Evolutionary conservation across 2,113 vertebrate species (phyloP).

Genomic region (Xiphophorus hellerii): DNA sequence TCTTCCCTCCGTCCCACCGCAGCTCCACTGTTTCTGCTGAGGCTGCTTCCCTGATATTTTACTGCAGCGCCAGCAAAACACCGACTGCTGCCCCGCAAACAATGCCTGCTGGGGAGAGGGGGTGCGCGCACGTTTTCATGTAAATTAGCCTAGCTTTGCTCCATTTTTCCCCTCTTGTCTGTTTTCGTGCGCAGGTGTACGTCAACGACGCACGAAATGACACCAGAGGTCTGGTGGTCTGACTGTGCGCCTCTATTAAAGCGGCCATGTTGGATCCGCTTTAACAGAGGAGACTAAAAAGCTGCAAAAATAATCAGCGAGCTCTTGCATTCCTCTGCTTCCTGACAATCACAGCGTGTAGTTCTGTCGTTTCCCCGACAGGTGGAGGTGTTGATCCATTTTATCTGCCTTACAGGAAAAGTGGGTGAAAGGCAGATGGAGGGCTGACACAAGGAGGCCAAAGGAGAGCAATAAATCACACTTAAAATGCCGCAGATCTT

Average conservation of each 20-base stretch:
- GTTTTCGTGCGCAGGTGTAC: constrained; percentile 24
- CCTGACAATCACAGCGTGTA: neutral
- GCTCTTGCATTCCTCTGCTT: too few relatives aligned
- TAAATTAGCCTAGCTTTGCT: neutral
- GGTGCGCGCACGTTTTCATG: neutral
- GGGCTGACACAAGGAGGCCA: constrained; percentile 48
- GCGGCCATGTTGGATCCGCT: too few relatives aligned
- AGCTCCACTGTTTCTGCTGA: constrained; percentile 67
- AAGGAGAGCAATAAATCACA: constrained; percentile 39
- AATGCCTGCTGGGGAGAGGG: constrained; percentile 18
- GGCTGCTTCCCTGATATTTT: constrained; percentile 68
- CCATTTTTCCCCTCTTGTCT: neutral
- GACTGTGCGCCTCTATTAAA: neutral
- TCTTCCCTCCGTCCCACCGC: constrained; percentile 32
- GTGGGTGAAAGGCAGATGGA: constrained; percentile 59
- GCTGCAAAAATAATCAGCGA: neutral
- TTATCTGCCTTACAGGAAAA: neutral
- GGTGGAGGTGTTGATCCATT: constrained; percentile 33
- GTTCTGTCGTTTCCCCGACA: constrained; percentile 36
- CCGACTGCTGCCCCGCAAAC: constrained; percentile 18
- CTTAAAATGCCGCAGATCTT: constrained; percentile 9
- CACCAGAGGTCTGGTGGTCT: neutral
- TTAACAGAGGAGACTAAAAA: neutral
- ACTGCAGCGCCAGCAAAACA: constrained; percentile 74
- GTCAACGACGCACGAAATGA: constrained; percentile 26